phyloP scores from a whole-genome alignment of 2,888 invertebrate species.

The Steinernema scapterisci region DNA sequence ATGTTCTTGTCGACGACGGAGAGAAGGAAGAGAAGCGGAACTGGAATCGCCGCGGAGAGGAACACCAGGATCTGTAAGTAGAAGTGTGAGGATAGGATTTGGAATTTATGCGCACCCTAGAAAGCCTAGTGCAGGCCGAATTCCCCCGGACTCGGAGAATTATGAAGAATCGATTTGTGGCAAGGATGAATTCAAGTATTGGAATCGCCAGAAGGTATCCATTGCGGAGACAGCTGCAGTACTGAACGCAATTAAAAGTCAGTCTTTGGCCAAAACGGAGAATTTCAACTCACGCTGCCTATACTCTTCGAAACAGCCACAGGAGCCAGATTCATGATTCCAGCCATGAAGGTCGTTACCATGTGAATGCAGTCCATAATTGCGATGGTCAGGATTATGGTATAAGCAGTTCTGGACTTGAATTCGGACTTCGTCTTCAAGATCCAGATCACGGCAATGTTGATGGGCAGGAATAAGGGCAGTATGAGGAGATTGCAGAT shows the following conservation, averaged over 20 bases:
- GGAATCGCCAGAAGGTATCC: constrained; percentile 5
- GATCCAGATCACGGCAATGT: constrained; percentile 5
- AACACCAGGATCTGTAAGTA: neutral
- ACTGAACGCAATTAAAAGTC: neutral
- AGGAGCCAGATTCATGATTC: constrained; percentile 1
- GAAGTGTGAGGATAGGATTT: neutral
- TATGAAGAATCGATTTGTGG: neutral
- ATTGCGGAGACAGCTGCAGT: constrained; percentile 9
- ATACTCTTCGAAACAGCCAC: neutral
- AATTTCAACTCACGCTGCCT: neutral
- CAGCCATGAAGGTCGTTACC: constrained; percentile 3
- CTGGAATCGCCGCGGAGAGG: neutral
- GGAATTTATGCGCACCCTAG: neutral
- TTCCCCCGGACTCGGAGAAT: neutral
- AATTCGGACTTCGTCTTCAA: neutral
- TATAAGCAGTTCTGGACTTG: constrained; percentile 6
- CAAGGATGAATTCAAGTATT: neutral
- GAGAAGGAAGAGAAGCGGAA: neutral
- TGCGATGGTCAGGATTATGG: neutral
- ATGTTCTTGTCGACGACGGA: neutral
- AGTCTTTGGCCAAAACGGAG: neutral
- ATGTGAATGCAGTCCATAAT: constrained; percentile 6
- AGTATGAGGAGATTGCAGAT: neutral
- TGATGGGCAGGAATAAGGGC: neutral
- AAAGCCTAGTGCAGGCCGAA: neutral